Base-by-base conservation (phyloP, 2,888 invertebrate genomes). In the Lacanobia wlatinum region DNA sequence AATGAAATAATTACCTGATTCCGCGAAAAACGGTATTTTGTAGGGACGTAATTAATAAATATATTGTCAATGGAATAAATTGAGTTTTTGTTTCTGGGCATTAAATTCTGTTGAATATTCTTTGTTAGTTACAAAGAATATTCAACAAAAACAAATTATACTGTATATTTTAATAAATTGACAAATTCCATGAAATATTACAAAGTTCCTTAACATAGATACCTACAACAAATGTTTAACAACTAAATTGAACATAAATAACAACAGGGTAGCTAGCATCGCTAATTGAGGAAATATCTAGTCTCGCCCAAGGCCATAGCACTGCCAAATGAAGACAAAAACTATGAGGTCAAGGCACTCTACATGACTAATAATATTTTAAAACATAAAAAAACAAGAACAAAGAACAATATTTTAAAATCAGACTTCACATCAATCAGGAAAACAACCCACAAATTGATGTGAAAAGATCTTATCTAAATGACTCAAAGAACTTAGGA, bases 251-350 rank as follows among this genome's bases (percentile, higher is more conserved):
- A 46, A 28, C 52, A 56, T 81, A 77, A 83, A 56, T 81, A 87
- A 83, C 82, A 70, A 79, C 82, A 87, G 84, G 82, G 86, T 88
- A 81, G 78, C 75, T 83, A 18, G 81, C 88, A 90, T 90, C 76
- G 86, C 89, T 94, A 94, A 94, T 94, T 94, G 92, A 93, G 94
- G 94, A 95, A 95, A 93, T 92, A 91, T 89, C 86, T 84, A 82
- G 89, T 84, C 87, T 88, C 83, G 87, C 88, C 90, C 91, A 94
- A 95, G 94, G 94, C 92, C 90, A 90, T 87, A 85, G 89, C 88
- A 89, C 88, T 85, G 87, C 87, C 88, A 92, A 93, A 94, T 92
- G 90, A 91, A 90, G 88, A 90, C 93, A 94, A 95, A 94, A 93
- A 93, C 89, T 84, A 85, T 83, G 91, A 90, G 94, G 89, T 95